phyloP scores from a whole-genome alignment of 2,888 invertebrate genomes.

The Caenorhabditis sp. region DNA sequence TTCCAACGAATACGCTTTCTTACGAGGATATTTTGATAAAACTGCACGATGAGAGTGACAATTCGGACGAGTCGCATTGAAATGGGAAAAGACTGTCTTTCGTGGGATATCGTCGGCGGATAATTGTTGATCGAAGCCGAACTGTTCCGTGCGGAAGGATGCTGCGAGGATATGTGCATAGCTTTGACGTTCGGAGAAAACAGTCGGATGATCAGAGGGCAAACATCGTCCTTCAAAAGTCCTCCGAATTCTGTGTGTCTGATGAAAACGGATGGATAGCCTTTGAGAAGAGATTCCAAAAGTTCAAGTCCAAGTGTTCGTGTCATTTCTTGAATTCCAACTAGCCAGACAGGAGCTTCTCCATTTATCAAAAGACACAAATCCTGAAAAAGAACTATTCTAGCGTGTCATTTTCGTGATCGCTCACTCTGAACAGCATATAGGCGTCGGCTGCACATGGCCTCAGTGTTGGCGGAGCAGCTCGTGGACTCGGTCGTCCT shows the following conservation, averaged over 20 bases:
- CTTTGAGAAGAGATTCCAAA: conserved; percentile 90
- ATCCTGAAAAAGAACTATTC: conserved; percentile 85
- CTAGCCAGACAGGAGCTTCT: conserved; percentile 94
- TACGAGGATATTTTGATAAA: conserved; percentile 80
- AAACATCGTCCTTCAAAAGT: conserved; percentile 94
- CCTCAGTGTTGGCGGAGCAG: conserved; percentile 84
- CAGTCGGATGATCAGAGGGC: conserved; percentile 96
- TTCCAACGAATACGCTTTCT: too few relatives aligned
- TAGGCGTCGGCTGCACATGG: conserved; percentile 87
- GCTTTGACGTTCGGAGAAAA: conserved; percentile 98
- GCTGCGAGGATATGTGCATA: conserved; percentile 52
- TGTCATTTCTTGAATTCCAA: conserved; percentile 96
- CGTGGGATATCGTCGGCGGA: conserved; percentile 82
- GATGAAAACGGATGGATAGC: conserved; percentile 81
- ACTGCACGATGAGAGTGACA: conserved; percentile 92
- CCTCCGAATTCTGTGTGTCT: conserved; percentile 92
- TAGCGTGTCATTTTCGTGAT: too few relatives aligned
- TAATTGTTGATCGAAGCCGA: conserved; percentile 16
- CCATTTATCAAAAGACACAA: conserved; percentile 96
- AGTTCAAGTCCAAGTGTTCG: conserved; percentile 96
- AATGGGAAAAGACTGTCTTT: conserved; percentile 96
- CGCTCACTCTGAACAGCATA: conserved; percentile 91
- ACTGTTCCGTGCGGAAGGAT: conserved; percentile 49
- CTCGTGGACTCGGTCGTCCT: conserved; percentile 84
- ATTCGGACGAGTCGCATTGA: conserved; percentile 94